These are phyloP conservation scores for Drosophila sordidula DNA, from an alignment of 2,888 invertebrate species.

Conservation along the genomic window DNA sequence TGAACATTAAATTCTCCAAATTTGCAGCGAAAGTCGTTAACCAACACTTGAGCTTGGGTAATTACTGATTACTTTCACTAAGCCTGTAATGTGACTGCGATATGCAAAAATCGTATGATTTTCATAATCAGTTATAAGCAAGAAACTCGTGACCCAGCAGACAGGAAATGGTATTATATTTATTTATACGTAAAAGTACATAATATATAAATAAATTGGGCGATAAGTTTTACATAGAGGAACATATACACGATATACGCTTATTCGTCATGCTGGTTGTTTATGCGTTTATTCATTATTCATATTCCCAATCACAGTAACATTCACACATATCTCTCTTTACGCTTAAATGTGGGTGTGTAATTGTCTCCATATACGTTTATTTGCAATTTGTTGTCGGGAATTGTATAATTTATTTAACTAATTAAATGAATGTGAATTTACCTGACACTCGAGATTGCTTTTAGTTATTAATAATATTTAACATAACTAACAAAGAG, in stretches of 20 bases:
- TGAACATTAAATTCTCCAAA: too few species aligned
- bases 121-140: slow-evolving; percentile 24
- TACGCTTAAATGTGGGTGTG: slow-evolving; percentile 18
- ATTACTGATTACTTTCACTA: slow-evolving; percentile 16
- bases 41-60: slow-evolving; percentile 7
- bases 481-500: background rate
- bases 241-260: slow-evolving; percentile 13
- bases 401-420: background rate
- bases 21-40: slow-evolving; percentile 9
- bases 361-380: slow-evolving; percentile 10
- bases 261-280: slow-evolving; percentile 26
- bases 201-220: slow-evolving; percentile 29
- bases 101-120: slow-evolving; percentile 40
- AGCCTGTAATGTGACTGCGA: slow-evolving; percentile 29
- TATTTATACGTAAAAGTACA: slow-evolving; percentile 12
- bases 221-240: slow-evolving; percentile 37
- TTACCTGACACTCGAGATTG: background rate
- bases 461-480: slow-evolving; percentile 1
- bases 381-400: slow-evolving; percentile 1
- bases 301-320: slow-evolving; percentile 20
- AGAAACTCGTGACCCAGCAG: slow-evolving; percentile 30
- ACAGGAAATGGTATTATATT: slow-evolving; percentile 40
- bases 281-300: slow-evolving; percentile 40
- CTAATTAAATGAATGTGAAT: slow-evolving; percentile 2
- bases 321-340: slow-evolving; percentile 1